Evolutionary conservation across 1,140 invertebrate genomes (phyloP).

Genomic region (Laupala kohalensis): DNA sequence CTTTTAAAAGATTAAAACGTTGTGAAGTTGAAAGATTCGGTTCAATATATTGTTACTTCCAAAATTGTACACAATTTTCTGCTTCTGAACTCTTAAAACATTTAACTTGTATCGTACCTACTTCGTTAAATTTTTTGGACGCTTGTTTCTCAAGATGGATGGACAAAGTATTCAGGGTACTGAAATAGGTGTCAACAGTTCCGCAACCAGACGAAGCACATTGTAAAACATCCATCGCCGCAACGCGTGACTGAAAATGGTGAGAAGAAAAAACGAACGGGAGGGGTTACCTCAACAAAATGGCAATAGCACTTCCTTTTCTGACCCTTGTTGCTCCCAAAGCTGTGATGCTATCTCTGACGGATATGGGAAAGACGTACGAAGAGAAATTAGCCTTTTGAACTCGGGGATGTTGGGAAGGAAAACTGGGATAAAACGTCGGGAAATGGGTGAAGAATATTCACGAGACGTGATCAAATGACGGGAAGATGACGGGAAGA

Average conservation of each 20-base stretch:
- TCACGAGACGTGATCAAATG: too few relatives aligned
- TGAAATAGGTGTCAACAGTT: neutral
- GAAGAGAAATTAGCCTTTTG: neutral
- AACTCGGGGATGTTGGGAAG: neutral
- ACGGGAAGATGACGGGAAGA: neutral
- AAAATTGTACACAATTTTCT: too few relatives aligned
- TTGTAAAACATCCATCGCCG: neutral
- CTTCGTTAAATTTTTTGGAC: too few relatives aligned
- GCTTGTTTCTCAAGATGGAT: too few relatives aligned
- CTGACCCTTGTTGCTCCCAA: neutral
- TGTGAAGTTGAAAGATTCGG: too few relatives aligned
- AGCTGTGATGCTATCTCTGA: neutral
- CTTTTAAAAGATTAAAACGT: too few relatives aligned
- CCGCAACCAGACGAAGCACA: neutral
- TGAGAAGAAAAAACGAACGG: neutral
- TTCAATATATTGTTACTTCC: too few relatives aligned
- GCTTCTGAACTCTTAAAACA: too few relatives aligned
- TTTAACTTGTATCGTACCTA: too few relatives aligned
- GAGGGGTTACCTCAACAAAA: neutral
- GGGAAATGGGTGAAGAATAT: neutral
- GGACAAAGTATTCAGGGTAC: too few relatives aligned
- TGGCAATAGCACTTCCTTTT: neutral
- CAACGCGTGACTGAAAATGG: neutral
- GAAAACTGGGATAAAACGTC: too few relatives aligned
- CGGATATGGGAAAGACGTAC: neutral